A percentile compares a stretch with the other conserved stretches of the same genome.
Evolutionary conservation across 1,140 invertebrate species (phyloP).

Genomic region (Ceratitis capitata): DNA sequence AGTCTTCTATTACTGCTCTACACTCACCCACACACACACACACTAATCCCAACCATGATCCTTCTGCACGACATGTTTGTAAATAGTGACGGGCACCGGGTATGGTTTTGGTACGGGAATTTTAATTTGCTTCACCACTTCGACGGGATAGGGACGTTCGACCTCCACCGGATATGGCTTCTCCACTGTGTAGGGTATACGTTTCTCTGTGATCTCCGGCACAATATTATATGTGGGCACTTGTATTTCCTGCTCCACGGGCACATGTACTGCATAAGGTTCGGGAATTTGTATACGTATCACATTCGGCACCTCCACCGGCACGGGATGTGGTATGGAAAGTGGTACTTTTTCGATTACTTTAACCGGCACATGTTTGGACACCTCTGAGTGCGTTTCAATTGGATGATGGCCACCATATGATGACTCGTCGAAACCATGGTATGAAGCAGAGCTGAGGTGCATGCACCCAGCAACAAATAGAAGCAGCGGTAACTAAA

Average conservation of each 20-base stretch:
- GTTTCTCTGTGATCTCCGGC: slow-evolving; percentile 75
- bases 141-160: slow-evolving; percentile 80
- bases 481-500: background rate
- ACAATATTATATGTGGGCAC: slow-evolving; percentile 78
- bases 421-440: background rate
- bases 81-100: slow-evolving; percentile 81
- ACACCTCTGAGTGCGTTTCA: slow-evolving; percentile 71
- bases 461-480: background rate
- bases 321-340: slow-evolving; percentile 78
- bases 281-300: slow-evolving; percentile 80
- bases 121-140: slow-evolving; percentile 80
- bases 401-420: slow-evolving; percentile 51
- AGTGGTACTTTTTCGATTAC: slow-evolving; percentile 81
- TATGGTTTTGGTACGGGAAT: slow-evolving; percentile 81
- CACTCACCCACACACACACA: background rate
- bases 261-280: slow-evolving; percentile 76
- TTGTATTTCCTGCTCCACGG: slow-evolving; percentile 77
- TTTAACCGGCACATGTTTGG: slow-evolving; percentile 76
- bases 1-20: background rate
- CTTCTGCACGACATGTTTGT: slow-evolving; percentile 80
- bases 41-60: slow-evolving; percentile 67
- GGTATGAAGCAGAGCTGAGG: background rate
- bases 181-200: slow-evolving; percentile 79
- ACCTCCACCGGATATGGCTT: slow-evolving; percentile 80
- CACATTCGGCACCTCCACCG: slow-evolving; percentile 77